Evolutionary conservation across 23 tunicate species (phyloP), one percentile per base, ranked within the genome.

Genomic region (Phallusia fumigata): DNA sequence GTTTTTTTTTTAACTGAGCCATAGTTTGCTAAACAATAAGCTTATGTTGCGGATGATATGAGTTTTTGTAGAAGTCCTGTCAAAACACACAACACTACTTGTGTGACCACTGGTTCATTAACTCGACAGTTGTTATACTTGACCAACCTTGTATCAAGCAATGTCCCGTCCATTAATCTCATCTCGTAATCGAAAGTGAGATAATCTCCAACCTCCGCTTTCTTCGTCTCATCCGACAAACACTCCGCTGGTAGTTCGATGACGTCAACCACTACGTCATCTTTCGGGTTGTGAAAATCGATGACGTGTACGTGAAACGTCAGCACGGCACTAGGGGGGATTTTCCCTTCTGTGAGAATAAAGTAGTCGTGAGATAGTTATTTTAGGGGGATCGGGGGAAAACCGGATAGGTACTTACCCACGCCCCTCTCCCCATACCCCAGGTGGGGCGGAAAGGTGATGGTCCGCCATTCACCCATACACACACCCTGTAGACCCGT

Each of bases 241-340:
- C 97, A 91, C n/a, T 79, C 82, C 28, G 36, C 73, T 16, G 95
- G 91, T 52, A 79, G 84, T 12, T 30, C 18, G 31, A 85, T 40
- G 19, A 80, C 82, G 32, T 82, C 77, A 22, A 90, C 47, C 35
- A 36, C 35, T 19, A 84, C 93, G 10, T 83, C 91, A 53, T 95
- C 99, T 32, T 90, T 90, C 36, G 99, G 99, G 80, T 95, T 95
- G 83, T 95, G 99, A 47, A 95, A 95, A 65, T 95, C 99, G 49
- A 90, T 84, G 52, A 95, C 50, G 82, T 86, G 88, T 28, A 93
- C 81, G 32, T 82, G 64, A 72, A 95, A 95, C 19, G 83, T 65
- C 18, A 95, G 51, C 28, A 90, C 95, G 11, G 99, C 99, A 80
- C 89, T 83, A 18, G 86, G 83, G 35, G 99, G 99, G 35, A 95